Evolutionary conservation across 2,113 vertebrate genomes (phyloP).

Genomic region (Mionectes macconnelli): DNA sequence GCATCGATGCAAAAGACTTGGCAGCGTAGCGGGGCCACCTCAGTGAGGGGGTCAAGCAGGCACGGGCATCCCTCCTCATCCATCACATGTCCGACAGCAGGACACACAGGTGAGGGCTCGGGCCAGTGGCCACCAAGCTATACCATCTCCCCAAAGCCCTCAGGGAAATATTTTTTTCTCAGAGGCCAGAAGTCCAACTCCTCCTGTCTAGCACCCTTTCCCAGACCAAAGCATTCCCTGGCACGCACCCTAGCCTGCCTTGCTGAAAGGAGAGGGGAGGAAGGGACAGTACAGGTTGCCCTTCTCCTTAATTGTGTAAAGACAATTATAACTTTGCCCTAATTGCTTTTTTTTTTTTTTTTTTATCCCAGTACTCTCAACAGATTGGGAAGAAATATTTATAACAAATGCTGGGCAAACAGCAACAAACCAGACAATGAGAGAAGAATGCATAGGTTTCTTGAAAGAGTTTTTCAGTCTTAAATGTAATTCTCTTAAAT

Average conservation of each 20-base stretch:
- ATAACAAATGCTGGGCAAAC: not conserved
- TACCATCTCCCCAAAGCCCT: not conserved
- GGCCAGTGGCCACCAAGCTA: not conserved
- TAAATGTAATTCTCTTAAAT: not conserved
- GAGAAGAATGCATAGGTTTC: not conserved
- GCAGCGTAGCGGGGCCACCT: not conserved
- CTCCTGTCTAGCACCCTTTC: not conserved
- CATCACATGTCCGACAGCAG: fast-evolving
- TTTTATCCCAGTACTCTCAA: not conserved
- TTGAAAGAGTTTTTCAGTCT: not conserved
- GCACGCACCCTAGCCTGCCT: not conserved
- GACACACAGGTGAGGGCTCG: not conserved
- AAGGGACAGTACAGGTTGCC: not conserved
- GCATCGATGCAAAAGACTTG: not conserved
- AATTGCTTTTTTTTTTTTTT: not conserved
- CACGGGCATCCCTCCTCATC: not conserved
- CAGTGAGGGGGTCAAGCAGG: not conserved
- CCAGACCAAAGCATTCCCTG: not conserved
- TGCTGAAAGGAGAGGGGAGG: not conserved
- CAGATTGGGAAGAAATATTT: not conserved
- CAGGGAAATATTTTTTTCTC: not conserved
- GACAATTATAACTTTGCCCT: not conserved
- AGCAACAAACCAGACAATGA: not conserved
- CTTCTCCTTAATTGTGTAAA: not conserved
- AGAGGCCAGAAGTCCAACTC: not conserved